A percentile compares a stretch with the other conserved stretches of the same genome.
phyloP scores from a whole-genome alignment of 2,888 invertebrate genomes.

The Microdon myrmicae region DNA sequence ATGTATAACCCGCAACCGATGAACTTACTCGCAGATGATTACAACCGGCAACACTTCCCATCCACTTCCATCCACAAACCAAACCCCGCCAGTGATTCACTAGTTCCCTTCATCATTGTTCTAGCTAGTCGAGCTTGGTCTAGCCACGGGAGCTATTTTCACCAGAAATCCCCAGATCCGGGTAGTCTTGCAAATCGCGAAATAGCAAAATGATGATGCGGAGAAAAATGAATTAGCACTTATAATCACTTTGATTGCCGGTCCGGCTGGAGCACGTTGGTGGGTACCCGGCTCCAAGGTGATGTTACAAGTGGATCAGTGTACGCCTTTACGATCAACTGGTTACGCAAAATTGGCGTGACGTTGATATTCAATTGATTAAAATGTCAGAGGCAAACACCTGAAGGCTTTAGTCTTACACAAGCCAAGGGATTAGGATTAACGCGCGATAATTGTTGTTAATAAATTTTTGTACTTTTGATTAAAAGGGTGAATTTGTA shows the following conservation, averaged over 20 bases:
- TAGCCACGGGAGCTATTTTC: neutral
- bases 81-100: too few species aligned
- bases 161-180: slow-evolving; percentile 18
- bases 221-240: slow-evolving; percentile 5
- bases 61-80: too few species aligned
- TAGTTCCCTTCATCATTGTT: too few species aligned
- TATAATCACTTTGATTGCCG: slow-evolving; percentile 1
- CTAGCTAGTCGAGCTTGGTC: too few species aligned
- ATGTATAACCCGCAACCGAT: too few species aligned
- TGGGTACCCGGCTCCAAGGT: neutral
- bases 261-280: neutral
- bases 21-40: too few species aligned
- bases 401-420: slow-evolving; percentile 10
- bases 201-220: neutral
- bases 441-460: slow-evolving; percentile 7
- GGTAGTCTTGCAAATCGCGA: slow-evolving; percentile 1
- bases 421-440: slow-evolving; percentile 1
- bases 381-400: slow-evolving; percentile 12
- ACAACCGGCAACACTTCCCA: too few species aligned
- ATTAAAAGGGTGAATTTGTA: slow-evolving; percentile 8
- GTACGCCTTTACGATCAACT: slow-evolving; percentile 3
- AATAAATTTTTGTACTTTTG: neutral
- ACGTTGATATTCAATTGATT: slow-evolving; percentile 10
- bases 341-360: slow-evolving; percentile 8
- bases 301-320: slow-evolving; percentile 20